These are phyloP conservation scores for Agrotis exclamationis DNA, from an alignment of 2,888 invertebrate species.

Conservation along the genomic window DNA sequence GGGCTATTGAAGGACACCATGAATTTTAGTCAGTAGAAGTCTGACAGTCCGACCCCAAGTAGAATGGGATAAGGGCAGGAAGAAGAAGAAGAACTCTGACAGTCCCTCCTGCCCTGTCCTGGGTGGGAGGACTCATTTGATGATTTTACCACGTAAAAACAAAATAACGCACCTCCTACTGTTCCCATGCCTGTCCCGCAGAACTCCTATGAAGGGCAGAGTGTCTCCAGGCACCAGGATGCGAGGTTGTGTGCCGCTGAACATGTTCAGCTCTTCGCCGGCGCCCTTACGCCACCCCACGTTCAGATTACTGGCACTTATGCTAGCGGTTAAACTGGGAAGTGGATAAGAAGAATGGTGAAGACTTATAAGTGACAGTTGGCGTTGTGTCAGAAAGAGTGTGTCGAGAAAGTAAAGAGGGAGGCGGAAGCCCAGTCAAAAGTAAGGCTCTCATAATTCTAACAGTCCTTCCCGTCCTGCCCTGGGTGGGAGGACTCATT, in stretches of 20 bases:
- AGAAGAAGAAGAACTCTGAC: too few relatives aligned
- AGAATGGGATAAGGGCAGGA: too few relatives aligned
- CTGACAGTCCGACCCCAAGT: too few relatives aligned
- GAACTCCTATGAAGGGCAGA: conserved; percentile 79
- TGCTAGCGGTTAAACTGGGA: conserved; percentile 63
- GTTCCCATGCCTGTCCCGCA: conserved; percentile 69
- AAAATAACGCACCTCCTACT: conserved; percentile 68
- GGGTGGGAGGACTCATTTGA: too few relatives aligned
- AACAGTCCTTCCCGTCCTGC: too few relatives aligned
- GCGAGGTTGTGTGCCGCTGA: conserved; percentile 69
- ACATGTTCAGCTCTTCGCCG: conserved; percentile 78
- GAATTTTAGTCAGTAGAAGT: too few relatives aligned
- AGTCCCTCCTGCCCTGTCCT: too few relatives aligned
- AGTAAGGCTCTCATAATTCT: conserved; percentile 35
- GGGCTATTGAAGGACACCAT: too few relatives aligned
- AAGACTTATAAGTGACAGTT: conserved; percentile 80
- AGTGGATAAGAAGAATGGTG: conserved; percentile 78
- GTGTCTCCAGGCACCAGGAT: conserved; percentile 76
- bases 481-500: too few relatives aligned
- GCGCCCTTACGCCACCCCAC: conserved; percentile 76
- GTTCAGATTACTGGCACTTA: conserved; percentile 62
- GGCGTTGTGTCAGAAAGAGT: conserved; percentile 78
- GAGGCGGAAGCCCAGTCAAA: conserved; percentile 88
- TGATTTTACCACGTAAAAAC: too few relatives aligned
- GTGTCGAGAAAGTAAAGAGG: conserved; percentile 76